A percentile compares a stretch with the other conserved stretches of the same genome.
Conservation (phyloP, 1,140 invertebrate genomes). For the Galleria mellonella region DNA sequence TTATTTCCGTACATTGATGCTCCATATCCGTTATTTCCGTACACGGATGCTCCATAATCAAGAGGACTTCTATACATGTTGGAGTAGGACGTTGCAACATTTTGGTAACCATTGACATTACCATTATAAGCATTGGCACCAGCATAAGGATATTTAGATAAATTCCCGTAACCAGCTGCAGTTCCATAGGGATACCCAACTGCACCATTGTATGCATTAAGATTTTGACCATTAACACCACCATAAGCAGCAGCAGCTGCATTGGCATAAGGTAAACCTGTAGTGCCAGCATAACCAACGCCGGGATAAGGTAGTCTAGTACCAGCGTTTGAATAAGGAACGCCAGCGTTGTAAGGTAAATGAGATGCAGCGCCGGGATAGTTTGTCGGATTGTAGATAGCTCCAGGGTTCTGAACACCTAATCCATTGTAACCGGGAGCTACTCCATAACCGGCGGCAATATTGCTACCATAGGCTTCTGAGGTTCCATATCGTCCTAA, state of each 20-base stretch:
- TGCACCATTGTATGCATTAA: background rate
- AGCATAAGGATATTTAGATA: background rate
- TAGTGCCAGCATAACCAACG: background rate
- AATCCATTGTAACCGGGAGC: background rate
- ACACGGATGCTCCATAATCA: background rate
- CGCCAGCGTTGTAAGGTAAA: background rate
- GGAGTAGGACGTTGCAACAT: constrained; percentile 1
- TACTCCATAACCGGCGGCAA: background rate
- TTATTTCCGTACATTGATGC: background rate
- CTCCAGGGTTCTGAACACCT: background rate
- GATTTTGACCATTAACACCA: too few relatives aligned
- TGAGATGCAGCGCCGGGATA: background rate
- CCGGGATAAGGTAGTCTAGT: background rate
- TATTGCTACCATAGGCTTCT: too few relatives aligned
- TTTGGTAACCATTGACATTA: background rate
- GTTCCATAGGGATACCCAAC: background rate
- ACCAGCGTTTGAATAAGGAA: background rate
- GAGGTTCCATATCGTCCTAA: background rate
- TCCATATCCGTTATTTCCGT: background rate
- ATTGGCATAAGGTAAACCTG: background rate
- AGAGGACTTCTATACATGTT: background rate
- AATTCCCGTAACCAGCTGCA: too few relatives aligned
- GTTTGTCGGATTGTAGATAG: background rate
- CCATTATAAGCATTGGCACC: background rate
- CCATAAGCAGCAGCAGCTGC: background rate